phyloP scores from a whole-genome alignment of 2,113 vertebrate genomes.

The Percina caprodes region DNA sequence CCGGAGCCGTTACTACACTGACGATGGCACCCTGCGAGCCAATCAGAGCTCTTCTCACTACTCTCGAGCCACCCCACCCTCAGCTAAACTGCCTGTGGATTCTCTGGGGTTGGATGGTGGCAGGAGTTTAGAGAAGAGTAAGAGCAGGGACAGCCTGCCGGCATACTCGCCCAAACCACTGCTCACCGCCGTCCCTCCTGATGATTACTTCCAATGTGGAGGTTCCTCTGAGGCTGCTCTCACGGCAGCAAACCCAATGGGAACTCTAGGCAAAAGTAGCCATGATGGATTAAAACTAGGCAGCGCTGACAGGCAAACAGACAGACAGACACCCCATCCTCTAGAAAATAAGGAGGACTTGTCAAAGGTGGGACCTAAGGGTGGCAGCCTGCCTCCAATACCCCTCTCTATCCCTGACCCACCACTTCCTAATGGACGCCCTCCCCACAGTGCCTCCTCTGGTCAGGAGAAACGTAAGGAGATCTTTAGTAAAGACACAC shows the following conservation, averaged over 20 bases:
- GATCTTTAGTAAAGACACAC: constrained; percentile 95
- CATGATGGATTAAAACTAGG: constrained; percentile 88
- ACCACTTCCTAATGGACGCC: constrained; percentile 88
- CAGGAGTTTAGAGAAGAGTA: constrained; percentile 88
- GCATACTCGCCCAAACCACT: constrained; percentile 89
- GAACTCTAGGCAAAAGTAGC: constrained; percentile 89
- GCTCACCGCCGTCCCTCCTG: constrained; percentile 68
- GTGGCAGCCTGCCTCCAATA: constrained; percentile 76
- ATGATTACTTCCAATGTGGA: constrained; percentile 96
- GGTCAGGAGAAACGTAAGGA: constrained; percentile 95
- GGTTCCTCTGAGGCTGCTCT: constrained; percentile 91
- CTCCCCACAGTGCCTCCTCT: constrained; percentile 85
- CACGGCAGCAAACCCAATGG: constrained; percentile 87
- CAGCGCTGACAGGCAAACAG: constrained; percentile 85
- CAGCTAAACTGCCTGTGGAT: constrained; percentile 86
- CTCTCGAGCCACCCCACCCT: constrained; percentile 87
- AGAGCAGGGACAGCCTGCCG: constrained; percentile 89
- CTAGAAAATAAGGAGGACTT: constrained; percentile 90
- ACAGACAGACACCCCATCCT: constrained; percentile 88
- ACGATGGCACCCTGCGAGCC: constrained; percentile 92
- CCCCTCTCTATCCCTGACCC: constrained; percentile 79
- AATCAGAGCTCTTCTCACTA: constrained; percentile 86
- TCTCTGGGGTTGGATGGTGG: constrained; percentile 88
- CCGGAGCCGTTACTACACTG: constrained; percentile 91
- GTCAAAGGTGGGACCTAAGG: constrained; percentile 78